Conservation (phyloP, 2,113 vertebrate species). For the Okapia johnstoni region DNA sequence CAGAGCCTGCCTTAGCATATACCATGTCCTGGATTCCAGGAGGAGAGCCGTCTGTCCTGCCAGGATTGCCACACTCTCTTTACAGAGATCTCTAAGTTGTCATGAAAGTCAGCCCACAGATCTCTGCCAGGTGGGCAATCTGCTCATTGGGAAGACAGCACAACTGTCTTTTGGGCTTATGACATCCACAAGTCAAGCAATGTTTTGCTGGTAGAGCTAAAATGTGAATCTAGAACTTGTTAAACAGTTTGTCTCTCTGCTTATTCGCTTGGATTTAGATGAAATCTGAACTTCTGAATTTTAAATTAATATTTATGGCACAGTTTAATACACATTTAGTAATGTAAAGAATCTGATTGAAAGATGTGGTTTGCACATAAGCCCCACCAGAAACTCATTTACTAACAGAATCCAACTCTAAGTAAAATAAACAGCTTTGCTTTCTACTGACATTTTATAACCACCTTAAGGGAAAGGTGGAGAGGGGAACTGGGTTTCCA, state of each 20-base stretch:
- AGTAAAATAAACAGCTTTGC: conserved; percentile 84
- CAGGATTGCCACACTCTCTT: not conserved
- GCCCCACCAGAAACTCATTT: conserved; percentile 78
- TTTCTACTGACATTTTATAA: conserved; percentile 82
- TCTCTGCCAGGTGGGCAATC: not conserved
- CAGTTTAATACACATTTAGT: conserved; percentile 76
- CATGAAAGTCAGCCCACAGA: not conserved
- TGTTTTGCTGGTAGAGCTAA: not conserved
- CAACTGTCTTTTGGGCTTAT: not conserved
- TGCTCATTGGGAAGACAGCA: not conserved
- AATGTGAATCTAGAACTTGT: conserved; percentile 47
- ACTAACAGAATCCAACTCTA: conserved; percentile 79
- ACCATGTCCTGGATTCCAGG: not conserved
- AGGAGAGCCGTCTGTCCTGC: not conserved
- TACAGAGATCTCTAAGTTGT: not conserved
- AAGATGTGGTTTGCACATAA: conserved; percentile 74
- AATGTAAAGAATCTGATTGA: conserved; percentile 73
- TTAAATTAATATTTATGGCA: conserved; percentile 78
- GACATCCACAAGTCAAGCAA: not conserved
- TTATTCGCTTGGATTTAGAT: conserved; percentile 37
- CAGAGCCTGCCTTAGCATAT: not conserved
- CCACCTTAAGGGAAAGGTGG: conserved; percentile 80
- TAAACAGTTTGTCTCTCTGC: conserved; percentile 29
- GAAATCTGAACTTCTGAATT: conserved; percentile 69
- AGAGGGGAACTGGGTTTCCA: conserved; percentile 75